phyloP scores from a whole-genome alignment of 2,888 invertebrate genomes.

The Cephonodes hylas region DNA sequence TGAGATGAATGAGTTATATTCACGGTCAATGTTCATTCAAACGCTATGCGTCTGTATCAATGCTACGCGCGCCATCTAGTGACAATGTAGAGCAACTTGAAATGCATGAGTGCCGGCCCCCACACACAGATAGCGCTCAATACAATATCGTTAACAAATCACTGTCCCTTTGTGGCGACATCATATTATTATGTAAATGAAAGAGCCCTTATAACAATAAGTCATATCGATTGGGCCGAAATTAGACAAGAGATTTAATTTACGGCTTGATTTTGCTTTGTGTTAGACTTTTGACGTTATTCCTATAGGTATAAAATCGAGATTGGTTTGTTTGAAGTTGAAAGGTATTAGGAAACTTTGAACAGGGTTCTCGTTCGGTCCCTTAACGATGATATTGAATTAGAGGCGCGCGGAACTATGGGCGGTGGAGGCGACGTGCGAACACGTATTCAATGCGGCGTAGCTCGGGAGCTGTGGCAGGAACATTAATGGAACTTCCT shows the following conservation, averaged over 20 bases:
- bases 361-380: slow-evolving; percentile 4
- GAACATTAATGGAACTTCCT: neutral
- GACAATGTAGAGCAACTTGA: neutral
- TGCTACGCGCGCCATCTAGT: neutral
- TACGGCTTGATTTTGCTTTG: slow-evolving; percentile 17
- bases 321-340: neutral
- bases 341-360: neutral
- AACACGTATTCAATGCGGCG: neutral
- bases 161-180: slow-evolving; percentile 1
- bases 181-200: slow-evolving; percentile 2
- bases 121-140: neutral
- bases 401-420: slow-evolving; percentile 19
- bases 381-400: slow-evolving; percentile 32
- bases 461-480: slow-evolving; percentile 17
- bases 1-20: neutral
- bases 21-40: neutral
- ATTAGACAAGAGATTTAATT: slow-evolving; percentile 35
- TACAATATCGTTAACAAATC: slow-evolving; percentile 3
- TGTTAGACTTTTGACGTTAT: neutral
- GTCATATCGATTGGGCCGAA: slow-evolving; percentile 16
- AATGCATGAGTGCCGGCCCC: neutral
- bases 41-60: neutral
- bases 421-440: neutral
- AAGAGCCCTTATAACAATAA: slow-evolving; percentile 6
- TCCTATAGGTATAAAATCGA: neutral